Evolutionary conservation across 1,140 invertebrate species (phyloP).

Genomic region (Solen grandis): DNA sequence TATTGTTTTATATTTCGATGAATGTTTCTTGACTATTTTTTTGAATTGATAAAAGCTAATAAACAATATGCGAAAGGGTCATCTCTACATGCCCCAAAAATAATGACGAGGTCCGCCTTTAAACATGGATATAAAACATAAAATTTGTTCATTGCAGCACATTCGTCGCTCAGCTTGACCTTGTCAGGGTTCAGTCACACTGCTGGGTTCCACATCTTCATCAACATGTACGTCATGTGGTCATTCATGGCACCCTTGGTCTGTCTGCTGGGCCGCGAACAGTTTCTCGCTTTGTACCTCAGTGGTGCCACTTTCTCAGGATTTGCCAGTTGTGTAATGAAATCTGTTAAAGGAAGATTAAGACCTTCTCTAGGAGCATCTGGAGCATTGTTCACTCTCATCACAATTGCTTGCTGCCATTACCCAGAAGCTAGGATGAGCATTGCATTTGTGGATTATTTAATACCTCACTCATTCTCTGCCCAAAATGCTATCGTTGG

Average conservation of each 20-base stretch:
- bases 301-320: constrained; percentile 80
- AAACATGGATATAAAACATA: background rate
- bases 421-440: constrained; percentile 92
- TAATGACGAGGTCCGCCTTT: too few species aligned
- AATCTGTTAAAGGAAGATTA: constrained; percentile 1
- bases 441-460: constrained; percentile 92
- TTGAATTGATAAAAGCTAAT: too few species aligned
- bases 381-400: constrained; percentile 94
- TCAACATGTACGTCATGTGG: constrained; percentile 98
- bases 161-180: constrained; percentile 92
- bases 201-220: constrained; percentile 90
- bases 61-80: too few species aligned
- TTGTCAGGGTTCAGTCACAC: constrained; percentile 97
- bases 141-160: constrained; percentile 53
- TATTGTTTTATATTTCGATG: too few species aligned
- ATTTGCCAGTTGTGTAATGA: constrained; percentile 81
- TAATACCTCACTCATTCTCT: constrained; percentile 88
- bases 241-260: constrained; percentile 87
- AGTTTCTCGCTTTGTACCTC: constrained; percentile 95
- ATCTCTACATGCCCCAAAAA: background rate
- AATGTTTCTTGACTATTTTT: too few species aligned
- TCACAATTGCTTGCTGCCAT: constrained; percentile 92
- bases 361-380: constrained; percentile 83
- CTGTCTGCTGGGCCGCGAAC: constrained; percentile 92
- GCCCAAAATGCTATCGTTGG: constrained; percentile 92